phyloP scores from a whole-genome alignment of 2,113 vertebrate species.

The Cyprinus carpio region DNA sequence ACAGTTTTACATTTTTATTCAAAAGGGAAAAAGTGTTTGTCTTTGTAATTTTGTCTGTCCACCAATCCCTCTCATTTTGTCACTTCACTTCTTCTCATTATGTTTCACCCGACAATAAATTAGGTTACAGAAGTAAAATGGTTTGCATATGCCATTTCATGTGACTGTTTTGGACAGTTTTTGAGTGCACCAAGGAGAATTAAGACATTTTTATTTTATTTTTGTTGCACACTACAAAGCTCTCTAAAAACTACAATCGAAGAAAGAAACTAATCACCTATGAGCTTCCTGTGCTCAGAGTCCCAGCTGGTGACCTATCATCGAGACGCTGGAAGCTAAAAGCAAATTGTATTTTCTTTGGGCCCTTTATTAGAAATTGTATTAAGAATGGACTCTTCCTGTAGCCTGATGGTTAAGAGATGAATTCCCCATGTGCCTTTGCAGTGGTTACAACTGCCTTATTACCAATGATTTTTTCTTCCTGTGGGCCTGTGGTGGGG shows the following conservation, averaged over 20 bases:
- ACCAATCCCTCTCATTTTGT: neutral
- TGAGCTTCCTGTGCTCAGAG: slow-evolving; percentile 30
- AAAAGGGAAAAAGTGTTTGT: neutral
- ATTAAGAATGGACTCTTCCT: slow-evolving; percentile 50
- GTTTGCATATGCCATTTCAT: neutral
- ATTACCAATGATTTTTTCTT: slow-evolving; percentile 34
- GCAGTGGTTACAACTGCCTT: neutral
- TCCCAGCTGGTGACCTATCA: slow-evolving; percentile 46
- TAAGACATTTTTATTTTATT: neutral
- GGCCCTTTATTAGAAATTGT: slow-evolving; percentile 27
- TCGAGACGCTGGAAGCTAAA: slow-evolving; percentile 23
- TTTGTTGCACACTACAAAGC: slow-evolving; percentile 11
- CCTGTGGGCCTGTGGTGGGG: slow-evolving; percentile 27
- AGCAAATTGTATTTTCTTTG: slow-evolving; percentile 45
- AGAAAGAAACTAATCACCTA: slow-evolving; percentile 47
- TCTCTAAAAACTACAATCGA: neutral
- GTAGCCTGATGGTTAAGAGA: slow-evolving; percentile 22
- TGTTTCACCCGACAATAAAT: neutral
- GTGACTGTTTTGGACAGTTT: neutral
- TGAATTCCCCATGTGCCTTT: slow-evolving; percentile 38
- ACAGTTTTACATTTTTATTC: neutral
- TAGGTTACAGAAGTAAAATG: neutral
- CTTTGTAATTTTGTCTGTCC: neutral
- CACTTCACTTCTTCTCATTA: neutral
- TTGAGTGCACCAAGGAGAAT: neutral